Conservation (phyloP, 2,797 vertebrate species). For the Hoplostethus mediterraneus region DNA sequence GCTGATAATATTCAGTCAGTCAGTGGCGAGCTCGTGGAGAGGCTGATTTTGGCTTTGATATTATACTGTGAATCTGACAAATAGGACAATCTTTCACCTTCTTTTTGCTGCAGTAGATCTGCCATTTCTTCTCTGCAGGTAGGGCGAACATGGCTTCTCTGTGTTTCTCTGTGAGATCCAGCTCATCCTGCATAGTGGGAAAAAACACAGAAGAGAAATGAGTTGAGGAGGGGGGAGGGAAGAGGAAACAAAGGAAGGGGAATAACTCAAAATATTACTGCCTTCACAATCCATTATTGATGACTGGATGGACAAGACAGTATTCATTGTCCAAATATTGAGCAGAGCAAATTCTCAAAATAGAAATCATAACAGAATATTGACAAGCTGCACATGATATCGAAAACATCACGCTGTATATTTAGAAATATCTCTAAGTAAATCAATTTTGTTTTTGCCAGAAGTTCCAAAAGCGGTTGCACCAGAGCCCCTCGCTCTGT, state of each 20-base stretch:
- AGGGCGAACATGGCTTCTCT: slow-evolving; percentile 99
- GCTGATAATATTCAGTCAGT: slow-evolving; percentile 14
- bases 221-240: not conserved
- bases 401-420: slow-evolving; percentile 6
- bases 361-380: not conserved
- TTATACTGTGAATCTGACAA: not conserved
- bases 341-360: not conserved
- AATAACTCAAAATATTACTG: not conserved
- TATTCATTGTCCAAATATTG: not conserved
- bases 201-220: slow-evolving; percentile 17
- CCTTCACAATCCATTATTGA: slow-evolving; percentile 17
- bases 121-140: slow-evolving; percentile 99
- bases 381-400: not conserved
- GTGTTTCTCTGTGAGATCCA: slow-evolving; percentile 98
- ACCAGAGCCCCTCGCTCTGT: slow-evolving; percentile 1
- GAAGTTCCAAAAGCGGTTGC: slow-evolving; percentile 31
- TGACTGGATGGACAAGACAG: slow-evolving; percentile 7
- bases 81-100: slow-evolving; percentile 86
- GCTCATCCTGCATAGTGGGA: slow-evolving; percentile 90
- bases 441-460: slow-evolving; percentile 34
- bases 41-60: slow-evolving; percentile 19
- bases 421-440: slow-evolving; percentile 29
- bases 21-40: not conserved
- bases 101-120: slow-evolving; percentile 99
- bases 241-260: not conserved